Conservation (phyloP, 2,797 vertebrate species). For the Muraenolepis orangiensis region DNA sequence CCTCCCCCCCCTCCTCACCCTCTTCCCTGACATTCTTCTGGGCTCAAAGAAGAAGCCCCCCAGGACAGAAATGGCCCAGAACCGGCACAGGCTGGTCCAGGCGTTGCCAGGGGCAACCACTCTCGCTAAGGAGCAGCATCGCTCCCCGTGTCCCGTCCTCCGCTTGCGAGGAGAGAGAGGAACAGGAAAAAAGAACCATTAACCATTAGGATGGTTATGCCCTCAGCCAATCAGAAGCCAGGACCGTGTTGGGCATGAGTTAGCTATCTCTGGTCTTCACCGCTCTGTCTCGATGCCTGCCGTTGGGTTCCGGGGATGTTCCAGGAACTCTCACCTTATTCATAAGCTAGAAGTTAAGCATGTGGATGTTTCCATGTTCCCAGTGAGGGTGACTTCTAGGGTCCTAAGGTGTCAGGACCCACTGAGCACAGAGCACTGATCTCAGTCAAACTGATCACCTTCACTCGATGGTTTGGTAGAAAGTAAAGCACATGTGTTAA, state of each 20-base stretch:
- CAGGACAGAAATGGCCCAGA: conserved; percentile 71
- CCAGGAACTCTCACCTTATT: conserved; percentile 2
- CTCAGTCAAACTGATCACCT: background rate
- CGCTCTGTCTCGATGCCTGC: background rate
- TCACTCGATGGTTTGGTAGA: background rate
- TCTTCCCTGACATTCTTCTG: conserved; percentile 74
- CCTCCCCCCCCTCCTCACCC: background rate
- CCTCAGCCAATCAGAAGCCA: conserved; percentile 3
- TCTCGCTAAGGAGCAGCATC: conserved; percentile 59
- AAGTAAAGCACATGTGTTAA: too few species aligned
- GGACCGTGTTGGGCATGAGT: background rate
- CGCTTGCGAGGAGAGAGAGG: conserved; percentile 63
- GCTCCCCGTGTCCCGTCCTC: conserved; percentile 61
- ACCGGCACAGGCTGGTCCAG: conserved; percentile 66
- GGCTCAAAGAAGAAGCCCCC: conserved; percentile 62
- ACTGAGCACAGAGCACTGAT: background rate
- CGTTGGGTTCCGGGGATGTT: too few species aligned
- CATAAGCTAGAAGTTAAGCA: conserved; percentile 16
- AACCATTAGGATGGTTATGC: conserved; percentile 18
- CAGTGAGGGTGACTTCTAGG: conserved; percentile 12
- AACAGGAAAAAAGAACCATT: conserved; percentile 49
- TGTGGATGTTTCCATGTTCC: conserved; percentile 9
- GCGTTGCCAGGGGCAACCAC: conserved; percentile 72
- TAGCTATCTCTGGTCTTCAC: conserved; percentile 18
- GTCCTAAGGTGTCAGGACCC: too few species aligned